These are phyloP conservation scores for Zootermopsis nevadensis DNA, from an alignment of 2,888 invertebrate species.

Conservation along the genomic window DNA sequence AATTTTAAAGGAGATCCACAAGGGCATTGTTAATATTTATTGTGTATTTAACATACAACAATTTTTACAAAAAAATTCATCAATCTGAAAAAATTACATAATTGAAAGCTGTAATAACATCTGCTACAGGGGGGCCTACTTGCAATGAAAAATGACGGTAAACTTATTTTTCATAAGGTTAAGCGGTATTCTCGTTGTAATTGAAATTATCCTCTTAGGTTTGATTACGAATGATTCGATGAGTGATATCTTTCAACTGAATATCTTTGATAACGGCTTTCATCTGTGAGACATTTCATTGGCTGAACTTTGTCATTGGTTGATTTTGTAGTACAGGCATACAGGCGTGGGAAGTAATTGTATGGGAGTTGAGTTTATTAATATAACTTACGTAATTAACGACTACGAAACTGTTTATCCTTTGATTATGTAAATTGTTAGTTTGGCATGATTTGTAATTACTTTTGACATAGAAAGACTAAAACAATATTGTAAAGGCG, in stretches of 20 bases:
- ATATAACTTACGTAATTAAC: constrained; percentile 31
- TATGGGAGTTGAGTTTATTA: constrained; percentile 12
- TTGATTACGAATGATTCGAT: too few species aligned
- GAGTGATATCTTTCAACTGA: background rate
- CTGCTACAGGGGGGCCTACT: too few species aligned
- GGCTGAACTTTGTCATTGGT: background rate
- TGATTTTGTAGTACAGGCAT: background rate
- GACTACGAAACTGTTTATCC: background rate
- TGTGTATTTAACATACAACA: too few species aligned
- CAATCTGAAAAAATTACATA: too few species aligned
- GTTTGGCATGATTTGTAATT: background rate
- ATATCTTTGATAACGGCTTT: background rate
- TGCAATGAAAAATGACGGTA: too few species aligned
- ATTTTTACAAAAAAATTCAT: too few species aligned
- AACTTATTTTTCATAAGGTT: too few species aligned
- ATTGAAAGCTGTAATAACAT: too few species aligned
- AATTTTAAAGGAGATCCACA: too few species aligned
- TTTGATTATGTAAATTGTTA: constrained; percentile 6
- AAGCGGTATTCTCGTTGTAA: too few species aligned
- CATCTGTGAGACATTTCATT: background rate
- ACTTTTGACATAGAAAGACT: background rate
- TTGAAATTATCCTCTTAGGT: too few species aligned
- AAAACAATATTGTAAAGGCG: background rate
- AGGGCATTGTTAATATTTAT: too few species aligned
- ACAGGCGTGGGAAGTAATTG: background rate